phyloP scores from a whole-genome alignment of 2,797 vertebrate species.

The Helicolenus hilgendorfi region DNA sequence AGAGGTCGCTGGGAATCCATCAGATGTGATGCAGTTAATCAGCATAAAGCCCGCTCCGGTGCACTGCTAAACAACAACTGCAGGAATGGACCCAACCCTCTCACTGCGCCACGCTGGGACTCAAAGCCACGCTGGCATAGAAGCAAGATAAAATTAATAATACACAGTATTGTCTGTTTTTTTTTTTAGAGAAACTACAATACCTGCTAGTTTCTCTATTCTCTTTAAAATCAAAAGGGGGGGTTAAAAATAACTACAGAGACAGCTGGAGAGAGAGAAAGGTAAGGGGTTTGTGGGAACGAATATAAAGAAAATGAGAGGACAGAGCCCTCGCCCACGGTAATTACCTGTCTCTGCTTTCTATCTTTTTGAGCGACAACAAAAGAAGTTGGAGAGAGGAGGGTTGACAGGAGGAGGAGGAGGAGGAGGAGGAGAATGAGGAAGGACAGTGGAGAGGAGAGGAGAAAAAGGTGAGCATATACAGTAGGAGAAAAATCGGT shows the following conservation, averaged over 20 bases:
- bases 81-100: constrained; percentile 46
- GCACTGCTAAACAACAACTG: constrained; percentile 75
- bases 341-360: constrained; percentile 65
- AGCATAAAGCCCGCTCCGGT: constrained; percentile 78
- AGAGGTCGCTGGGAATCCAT: constrained; percentile 78
- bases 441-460: background rate
- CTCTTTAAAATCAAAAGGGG: constrained; percentile 51
- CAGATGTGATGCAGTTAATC: constrained; percentile 83
- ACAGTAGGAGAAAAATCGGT: constrained; percentile 19
- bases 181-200: constrained; percentile 4
- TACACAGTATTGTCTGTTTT: background rate
- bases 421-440: background rate
- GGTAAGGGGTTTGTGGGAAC: constrained; percentile 20
- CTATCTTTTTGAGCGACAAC: constrained; percentile 43
- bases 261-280: constrained; percentile 11
- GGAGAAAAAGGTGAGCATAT: background rate
- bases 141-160: background rate
- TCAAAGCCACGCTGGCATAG: background rate
- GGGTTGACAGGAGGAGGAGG: background rate
- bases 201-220: constrained; percentile 5
- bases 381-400: constrained; percentile 36
- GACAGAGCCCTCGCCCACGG: constrained; percentile 19
- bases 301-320: constrained; percentile 56
- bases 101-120: constrained; percentile 36
- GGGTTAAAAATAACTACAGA: constrained; percentile 55